Percentiles rank a stretch among this genome's conserved stretches.
Evolutionary conservation across 2,888 invertebrate species (phyloP).

Genomic region (Lasioglossum vierecki): DNA sequence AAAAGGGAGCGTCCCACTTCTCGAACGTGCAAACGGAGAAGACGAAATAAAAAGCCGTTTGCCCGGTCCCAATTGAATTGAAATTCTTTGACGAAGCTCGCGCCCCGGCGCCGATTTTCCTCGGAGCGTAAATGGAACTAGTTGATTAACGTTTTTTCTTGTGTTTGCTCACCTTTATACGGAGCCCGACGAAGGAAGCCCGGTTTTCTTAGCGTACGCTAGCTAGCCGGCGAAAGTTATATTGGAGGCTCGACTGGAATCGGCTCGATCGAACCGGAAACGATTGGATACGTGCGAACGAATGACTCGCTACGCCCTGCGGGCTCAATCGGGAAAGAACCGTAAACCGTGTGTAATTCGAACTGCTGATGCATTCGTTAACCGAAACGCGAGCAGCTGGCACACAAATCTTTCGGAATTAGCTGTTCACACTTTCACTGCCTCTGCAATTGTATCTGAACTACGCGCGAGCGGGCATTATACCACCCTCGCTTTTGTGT

Average conservation of each 20-base stretch:
- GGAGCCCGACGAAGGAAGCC: conserved; percentile 24
- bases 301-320: not conserved
- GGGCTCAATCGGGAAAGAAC: not conserved
- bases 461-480: not conserved
- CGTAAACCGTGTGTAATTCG: conserved; percentile 11
- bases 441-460: not conserved
- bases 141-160: conserved; percentile 55
- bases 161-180: conserved; percentile 42
- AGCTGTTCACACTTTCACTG: conserved; percentile 1
- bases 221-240: conserved; percentile 41
- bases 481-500: not conserved
- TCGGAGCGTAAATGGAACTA: conserved; percentile 52
- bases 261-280: conserved; percentile 40
- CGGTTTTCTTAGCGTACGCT: conserved; percentile 42
- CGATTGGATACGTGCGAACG: conserved; percentile 52
- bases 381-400: not conserved
- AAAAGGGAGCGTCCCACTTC: conserved; percentile 42
- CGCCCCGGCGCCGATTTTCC: conserved; percentile 12
- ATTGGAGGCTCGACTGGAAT: conserved; percentile 26
- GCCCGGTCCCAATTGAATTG: conserved; percentile 38
- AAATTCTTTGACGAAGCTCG: conserved; percentile 47
- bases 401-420: conserved; percentile 1
- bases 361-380: not conserved
- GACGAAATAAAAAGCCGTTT: conserved; percentile 36
- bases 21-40: conserved; percentile 26